phyloP scores from a whole-genome alignment of 2,888 invertebrate genomes.

The Cantharis rustica region DNA sequence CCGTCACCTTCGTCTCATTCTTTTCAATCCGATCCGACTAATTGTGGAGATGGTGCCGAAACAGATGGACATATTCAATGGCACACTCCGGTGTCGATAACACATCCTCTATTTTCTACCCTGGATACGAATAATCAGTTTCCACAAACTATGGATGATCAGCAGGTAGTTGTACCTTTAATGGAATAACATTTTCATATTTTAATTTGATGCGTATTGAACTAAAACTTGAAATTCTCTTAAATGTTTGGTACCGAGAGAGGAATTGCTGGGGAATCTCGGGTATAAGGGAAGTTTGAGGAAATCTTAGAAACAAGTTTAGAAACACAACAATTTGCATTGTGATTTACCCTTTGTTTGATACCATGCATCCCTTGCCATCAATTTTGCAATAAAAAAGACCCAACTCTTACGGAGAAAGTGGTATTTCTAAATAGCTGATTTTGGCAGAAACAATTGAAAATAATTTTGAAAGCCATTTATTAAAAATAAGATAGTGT shows the following conservation, averaged over 20 bases:
- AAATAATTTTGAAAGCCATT: too few species aligned
- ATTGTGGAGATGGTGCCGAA: conserved; percentile 41
- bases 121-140: conserved; percentile 53
- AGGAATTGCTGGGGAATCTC: too few species aligned
- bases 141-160: conserved; percentile 53
- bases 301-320: too few species aligned
- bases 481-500: too few species aligned
- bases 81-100: conserved; percentile 63
- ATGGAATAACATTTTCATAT: neutral
- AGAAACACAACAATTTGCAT: too few species aligned
- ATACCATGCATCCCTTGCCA: neutral
- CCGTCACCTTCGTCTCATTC: conserved; percentile 46
- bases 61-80: conserved; percentile 62
- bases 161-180: conserved; percentile 47
- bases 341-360: too few species aligned
- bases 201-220: neutral
- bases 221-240: neutral
- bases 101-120: conserved; percentile 53
- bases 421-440: too few species aligned
- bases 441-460: too few species aligned
- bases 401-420: too few species aligned
- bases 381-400: neutral
- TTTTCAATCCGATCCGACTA: conserved; percentile 45
- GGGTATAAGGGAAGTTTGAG: too few species aligned
- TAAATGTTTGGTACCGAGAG: neutral